These are phyloP conservation scores for Otolemur crassicaudatus DNA, from an alignment of 2,797 vertebrate genomes.

Conservation along the genomic window DNA sequence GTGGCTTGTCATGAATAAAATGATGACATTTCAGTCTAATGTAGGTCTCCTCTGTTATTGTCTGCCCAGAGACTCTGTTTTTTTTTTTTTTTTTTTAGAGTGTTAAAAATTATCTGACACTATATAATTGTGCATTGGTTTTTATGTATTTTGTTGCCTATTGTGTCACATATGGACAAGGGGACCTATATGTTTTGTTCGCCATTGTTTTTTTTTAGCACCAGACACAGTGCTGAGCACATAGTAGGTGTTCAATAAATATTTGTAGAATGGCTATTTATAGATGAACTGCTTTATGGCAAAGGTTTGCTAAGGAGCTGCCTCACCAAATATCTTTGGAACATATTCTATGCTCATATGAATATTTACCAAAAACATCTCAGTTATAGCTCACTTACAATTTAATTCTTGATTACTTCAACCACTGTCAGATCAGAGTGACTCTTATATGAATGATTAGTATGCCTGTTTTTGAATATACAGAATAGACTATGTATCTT, in stretches of 20 bases:
- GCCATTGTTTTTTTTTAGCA: neutral
- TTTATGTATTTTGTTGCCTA: neutral
- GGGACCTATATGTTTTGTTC: neutral
- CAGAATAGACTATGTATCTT: neutral
- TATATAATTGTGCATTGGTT: neutral
- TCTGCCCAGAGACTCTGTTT: slow-evolving; percentile 16
- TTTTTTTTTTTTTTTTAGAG: slow-evolving; percentile 14
- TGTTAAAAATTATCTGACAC: neutral
- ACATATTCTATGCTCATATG: neutral
- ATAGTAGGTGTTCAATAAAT: slow-evolving; percentile 40
- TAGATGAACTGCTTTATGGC: slow-evolving; percentile 7
- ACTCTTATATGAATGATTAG: neutral
- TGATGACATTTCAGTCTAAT: neutral
- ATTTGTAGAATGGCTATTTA: slow-evolving; percentile 4
- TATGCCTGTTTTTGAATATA: neutral
- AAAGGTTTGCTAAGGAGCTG: neutral
- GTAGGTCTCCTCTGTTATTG: neutral
- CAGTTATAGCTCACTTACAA: neutral
- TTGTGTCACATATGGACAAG: neutral
- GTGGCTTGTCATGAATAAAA: neutral
- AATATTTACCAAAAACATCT: slow-evolving; percentile 33
- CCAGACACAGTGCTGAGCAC: neutral
- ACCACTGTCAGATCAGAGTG: neutral
- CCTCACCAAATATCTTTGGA: neutral
- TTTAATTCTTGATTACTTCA: slow-evolving; percentile 13